phyloP scores from a whole-genome alignment of 2,797 vertebrate genomes.

The Centroberyx gerrardi region DNA sequence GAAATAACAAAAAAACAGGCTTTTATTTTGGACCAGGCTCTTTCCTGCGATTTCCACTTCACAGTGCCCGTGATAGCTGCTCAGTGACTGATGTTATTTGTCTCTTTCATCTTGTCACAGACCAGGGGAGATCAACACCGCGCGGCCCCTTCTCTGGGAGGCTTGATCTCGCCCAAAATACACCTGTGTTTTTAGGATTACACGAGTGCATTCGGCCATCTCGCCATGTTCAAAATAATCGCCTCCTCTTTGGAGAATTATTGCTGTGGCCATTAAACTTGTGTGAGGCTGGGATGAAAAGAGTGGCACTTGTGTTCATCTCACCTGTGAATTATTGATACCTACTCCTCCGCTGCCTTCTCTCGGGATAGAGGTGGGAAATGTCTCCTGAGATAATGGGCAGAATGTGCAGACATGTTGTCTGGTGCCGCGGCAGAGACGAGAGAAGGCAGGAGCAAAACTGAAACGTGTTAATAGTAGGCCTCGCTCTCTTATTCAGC shows the following conservation, averaged over 20 bases:
- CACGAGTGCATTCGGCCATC: conserved; percentile 54
- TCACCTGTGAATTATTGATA: conserved; percentile 87
- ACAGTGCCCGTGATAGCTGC: conserved; percentile 70
- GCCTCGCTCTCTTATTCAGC: conserved; percentile 59
- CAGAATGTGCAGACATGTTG: conserved; percentile 59
- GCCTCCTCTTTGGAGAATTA: conserved; percentile 71
- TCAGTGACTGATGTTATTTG: conserved; percentile 76
- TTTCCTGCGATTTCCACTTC: conserved; percentile 79
- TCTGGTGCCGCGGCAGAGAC: conserved; percentile 37
- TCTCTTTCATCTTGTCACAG: conserved; percentile 80
- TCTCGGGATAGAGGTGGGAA: conserved; percentile 62
- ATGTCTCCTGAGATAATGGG: conserved; percentile 65
- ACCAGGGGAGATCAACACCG: conserved; percentile 64
- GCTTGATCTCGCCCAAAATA: conserved; percentile 75
- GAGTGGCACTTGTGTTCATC: conserved; percentile 75
- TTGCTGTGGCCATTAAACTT: conserved; percentile 72
- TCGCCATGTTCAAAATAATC: conserved; percentile 66
- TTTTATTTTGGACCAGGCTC: conserved; percentile 55
- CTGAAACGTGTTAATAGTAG: conserved; percentile 57
- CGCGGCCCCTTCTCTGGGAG: conserved; percentile 54
- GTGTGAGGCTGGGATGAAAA: conserved; percentile 76
- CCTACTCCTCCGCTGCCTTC: conserved; percentile 56
- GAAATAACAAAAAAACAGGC: conserved; percentile 67
- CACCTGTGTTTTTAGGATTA: conserved; percentile 70
- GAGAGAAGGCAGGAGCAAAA: conserved; percentile 43